Percentiles rank a stretch among this genome's conserved stretches.
Conservation (phyloP, 2,888 invertebrate species). For the Allygus modestus region DNA sequence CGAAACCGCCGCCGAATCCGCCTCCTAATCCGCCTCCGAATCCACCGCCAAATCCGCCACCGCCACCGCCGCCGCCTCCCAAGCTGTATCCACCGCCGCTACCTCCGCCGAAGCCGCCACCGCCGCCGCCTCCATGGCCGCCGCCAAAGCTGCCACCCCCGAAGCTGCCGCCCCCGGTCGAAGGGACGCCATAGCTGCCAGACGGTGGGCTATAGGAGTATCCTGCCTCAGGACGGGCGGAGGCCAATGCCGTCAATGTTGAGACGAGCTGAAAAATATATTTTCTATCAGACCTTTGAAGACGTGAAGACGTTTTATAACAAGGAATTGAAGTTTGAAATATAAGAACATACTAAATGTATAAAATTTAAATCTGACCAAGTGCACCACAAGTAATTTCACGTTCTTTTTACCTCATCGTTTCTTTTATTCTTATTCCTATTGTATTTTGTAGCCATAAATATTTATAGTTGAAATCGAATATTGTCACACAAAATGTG, state of each 20-base stretch:
- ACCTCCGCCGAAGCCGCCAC: slow-evolving; percentile 65
- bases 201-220: slow-evolving; percentile 70
- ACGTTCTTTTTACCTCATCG: too few relatives aligned
- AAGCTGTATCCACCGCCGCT: slow-evolving; percentile 65
- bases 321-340: too few relatives aligned
- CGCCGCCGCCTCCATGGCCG: slow-evolving; percentile 64
- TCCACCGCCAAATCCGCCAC: slow-evolving; percentile 65
- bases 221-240: slow-evolving; percentile 71
- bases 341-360: too few relatives aligned
- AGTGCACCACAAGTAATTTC: too few relatives aligned
- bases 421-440: too few relatives aligned
- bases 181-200: slow-evolving; percentile 69
- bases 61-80: slow-evolving; percentile 66
- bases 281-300: too few relatives aligned
- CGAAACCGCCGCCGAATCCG: slow-evolving; percentile 63
- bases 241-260: slow-evolving; percentile 69
- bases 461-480: too few relatives aligned
- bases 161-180: slow-evolving; percentile 65
- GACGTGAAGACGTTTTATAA: too few relatives aligned
- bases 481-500: too few relatives aligned
- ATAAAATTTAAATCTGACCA: too few relatives aligned
- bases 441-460: too few relatives aligned
- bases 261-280: slow-evolving; percentile 70
- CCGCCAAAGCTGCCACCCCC: slow-evolving; percentile 52
- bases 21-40: slow-evolving; percentile 64